Base-by-base conservation (phyloP, 1,140 invertebrate genomes). In the Periplaneta americana region DNA sequence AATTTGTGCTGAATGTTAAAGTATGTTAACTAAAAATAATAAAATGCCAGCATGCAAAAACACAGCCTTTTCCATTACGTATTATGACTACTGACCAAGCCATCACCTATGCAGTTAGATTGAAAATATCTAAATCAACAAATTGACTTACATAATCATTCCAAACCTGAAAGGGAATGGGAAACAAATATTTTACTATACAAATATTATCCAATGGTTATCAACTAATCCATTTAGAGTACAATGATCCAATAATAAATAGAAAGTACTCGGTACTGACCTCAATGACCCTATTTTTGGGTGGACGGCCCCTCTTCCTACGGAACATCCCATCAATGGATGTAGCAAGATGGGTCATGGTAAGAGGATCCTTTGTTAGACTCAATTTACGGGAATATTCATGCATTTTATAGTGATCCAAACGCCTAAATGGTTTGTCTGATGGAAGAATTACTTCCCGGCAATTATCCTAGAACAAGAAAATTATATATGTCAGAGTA, bases 371-470 rank as follows among this genome's bases (percentile, higher is more conserved):
- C 84, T 88, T 90, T 86, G 89, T 89, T 74, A 91, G 86, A 82
- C 88, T 92, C 83, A 92, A 87, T 83, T 91, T 90, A 33, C 89
- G 88, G 18, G 90, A 89, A 85, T 91, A 92, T 82, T 88, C 96
- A 86, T 98, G 97, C 84, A 96, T 95, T 84, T 96, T 94, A 86
- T 97, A 97, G 87, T 98, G 97, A 84, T 98, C 96, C 10, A 98
- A 89, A 83, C 96, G 89, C 80, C 94, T 91, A 88, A 97, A 97
- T 1, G 95, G 94, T 85, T 95, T 95, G 84, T 97, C 96, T 18
- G 92, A 92, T 13, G 94, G 92, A 31, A 96, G 88, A 79, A 98
- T 95, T 5, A 96, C 93, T 86, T 96, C 96, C 28, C 93, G 91
- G 87, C 97, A 98, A 81, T 94, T 95, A 85, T 97, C 95, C 95